Conservation (phyloP, 1,140 invertebrate species). For the Drosophila nebulosa region DNA sequence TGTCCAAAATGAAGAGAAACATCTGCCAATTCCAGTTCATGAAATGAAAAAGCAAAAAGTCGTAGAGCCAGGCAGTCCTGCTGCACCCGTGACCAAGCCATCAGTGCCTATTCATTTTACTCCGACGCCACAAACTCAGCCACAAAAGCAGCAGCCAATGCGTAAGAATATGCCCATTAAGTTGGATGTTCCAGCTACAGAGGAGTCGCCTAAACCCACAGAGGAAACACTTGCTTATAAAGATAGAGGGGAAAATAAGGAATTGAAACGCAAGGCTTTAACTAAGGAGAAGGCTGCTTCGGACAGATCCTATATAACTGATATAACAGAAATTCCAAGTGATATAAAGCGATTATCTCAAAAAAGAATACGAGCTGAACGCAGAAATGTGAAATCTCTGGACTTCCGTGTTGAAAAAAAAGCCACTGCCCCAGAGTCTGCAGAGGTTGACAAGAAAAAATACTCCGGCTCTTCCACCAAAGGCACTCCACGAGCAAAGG, state of each 20-base stretch:
- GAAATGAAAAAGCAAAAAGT: neutral
- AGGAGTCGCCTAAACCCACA: neutral
- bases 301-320: neutral
- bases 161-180: neutral
- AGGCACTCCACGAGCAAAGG: neutral
- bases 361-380: neutral
- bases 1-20: neutral
- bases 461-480: neutral
- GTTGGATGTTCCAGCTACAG: neutral
- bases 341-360: neutral
- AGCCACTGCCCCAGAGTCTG: neutral
- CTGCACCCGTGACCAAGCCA: neutral
- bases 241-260: neutral
- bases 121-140: neutral
- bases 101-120: neutral
- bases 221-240: neutral
- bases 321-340: neutral
- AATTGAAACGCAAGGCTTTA: too few species aligned
- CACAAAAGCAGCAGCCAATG: neutral
- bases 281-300: neutral
- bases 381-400: neutral
- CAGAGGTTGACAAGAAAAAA: neutral
- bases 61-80: neutral
- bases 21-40: neutral
- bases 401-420: neutral